These are phyloP conservation scores for Pampus argenteus DNA, from an alignment of 2,797 vertebrate species.

Conservation along the genomic window DNA sequence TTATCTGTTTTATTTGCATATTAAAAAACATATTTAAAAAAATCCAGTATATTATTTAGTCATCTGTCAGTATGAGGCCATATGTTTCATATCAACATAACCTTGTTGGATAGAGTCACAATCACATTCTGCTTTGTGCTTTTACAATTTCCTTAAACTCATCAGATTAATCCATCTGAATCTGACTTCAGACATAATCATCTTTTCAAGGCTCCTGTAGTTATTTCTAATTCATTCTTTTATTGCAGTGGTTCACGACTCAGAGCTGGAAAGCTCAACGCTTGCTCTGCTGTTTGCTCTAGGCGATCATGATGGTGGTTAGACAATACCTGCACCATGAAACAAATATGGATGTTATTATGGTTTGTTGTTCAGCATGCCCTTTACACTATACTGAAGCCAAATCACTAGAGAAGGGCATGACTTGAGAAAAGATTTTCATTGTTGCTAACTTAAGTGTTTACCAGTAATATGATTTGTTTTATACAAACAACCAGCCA, in stretches of 20 bases:
- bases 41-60: background rate
- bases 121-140: constrained; percentile 15
- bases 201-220: constrained; percentile 44
- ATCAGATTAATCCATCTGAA: constrained; percentile 47
- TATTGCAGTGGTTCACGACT: constrained; percentile 54
- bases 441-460: background rate
- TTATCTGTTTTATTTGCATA: no score
- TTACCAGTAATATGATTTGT: background rate
- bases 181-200: constrained; percentile 44
- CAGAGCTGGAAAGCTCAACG: constrained; percentile 26
- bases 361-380: constrained; percentile 32
- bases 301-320: constrained; percentile 35
- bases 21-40: no score
- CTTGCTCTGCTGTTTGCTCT: constrained; percentile 32
- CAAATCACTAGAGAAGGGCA: background rate
- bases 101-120: constrained; percentile 7
- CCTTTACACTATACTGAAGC: constrained; percentile 32
- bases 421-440: background rate
- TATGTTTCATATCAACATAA: constrained; percentile 20
- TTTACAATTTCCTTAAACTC: constrained; percentile 33
- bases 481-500: background rate
- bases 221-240: constrained; percentile 66
- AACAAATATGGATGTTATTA: constrained; percentile 30
- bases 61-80: constrained; percentile 10
- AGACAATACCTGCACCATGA: constrained; percentile 51